Base-by-base conservation (phyloP, 2,888 invertebrate genomes). In the Erynnis tages region DNA sequence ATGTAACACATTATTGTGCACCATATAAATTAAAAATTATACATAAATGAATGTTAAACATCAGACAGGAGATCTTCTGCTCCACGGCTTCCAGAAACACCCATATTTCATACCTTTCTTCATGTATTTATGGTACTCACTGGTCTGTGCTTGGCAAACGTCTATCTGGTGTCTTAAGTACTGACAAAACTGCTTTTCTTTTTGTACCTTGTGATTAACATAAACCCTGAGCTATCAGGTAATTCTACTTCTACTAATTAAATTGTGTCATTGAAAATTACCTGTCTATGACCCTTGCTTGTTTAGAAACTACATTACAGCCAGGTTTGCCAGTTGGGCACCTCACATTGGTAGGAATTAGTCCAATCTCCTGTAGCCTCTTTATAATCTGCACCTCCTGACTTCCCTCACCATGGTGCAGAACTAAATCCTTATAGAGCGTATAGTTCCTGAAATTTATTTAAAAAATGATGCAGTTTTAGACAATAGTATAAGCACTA, bases 231-330 rank as follows among this genome's bases (percentile, higher is more conserved):
- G 10, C 4, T 8, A 30, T 30, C 13, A 30, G 6, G 6, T 2
- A 23, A n/a, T 27, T n/a, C 1, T 27, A 4, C 3, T 32, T 1
- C 2, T 13, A 17, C 2, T 34, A 7, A 7, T 32, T 14, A 10
- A 35, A 19, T 21, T 21, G 2, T 5, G 2, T n/a, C n/a, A n/a
- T n/a, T n/a, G 11, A 30, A 11, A 16, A 25, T 40, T 62, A 85
- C 88, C 79, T 79, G 58, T 88, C 87, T 55, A 84, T 69, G 8
- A 88, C 88, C 65, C 87, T 71, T 4, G 83, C 86, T 27, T 68
- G 52, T 71, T 69, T 82, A 53, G 74, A 75, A 4, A 73, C 57
- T 27, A 85, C 66, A 49, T 70, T 71, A 54, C 88, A 87, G 6
- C 73, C 71, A 10, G 78, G 67, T 41, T 65, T 67, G 19, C 67